These are phyloP conservation scores for Lathronympha strigana DNA, from an alignment of 2,888 invertebrate species.

Conservation along the genomic window DNA sequence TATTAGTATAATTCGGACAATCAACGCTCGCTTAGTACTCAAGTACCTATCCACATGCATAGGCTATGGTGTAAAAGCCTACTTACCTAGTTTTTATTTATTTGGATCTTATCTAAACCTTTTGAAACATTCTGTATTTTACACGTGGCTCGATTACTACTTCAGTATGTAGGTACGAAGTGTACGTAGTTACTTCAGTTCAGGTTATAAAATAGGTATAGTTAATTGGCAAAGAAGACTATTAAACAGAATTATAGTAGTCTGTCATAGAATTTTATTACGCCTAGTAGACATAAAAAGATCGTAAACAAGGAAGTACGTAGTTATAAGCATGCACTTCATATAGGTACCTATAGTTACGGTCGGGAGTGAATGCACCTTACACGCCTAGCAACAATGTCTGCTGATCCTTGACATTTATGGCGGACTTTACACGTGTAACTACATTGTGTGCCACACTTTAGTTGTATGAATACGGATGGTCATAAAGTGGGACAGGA, in stretches of 20 bases:
- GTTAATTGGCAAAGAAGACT: slow-evolving; percentile 22
- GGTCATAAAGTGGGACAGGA: background rate
- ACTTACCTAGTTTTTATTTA: background rate
- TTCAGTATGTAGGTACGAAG: background rate
- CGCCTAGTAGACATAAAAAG: slow-evolving; percentile 31
- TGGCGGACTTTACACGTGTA: slow-evolving; percentile 36
- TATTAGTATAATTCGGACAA: too few relatives aligned
- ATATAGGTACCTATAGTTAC: slow-evolving; percentile 7
- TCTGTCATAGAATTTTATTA: slow-evolving; percentile 17
- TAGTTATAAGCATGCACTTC: slow-evolving; percentile 26
- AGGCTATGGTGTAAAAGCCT: too few relatives aligned
- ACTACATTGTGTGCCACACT: slow-evolving; percentile 17
- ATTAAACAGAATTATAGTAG: slow-evolving; percentile 29
- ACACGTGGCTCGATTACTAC: slow-evolving; percentile 10
- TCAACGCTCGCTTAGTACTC: too few relatives aligned
- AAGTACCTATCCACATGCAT: too few relatives aligned
- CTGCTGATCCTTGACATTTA: slow-evolving; percentile 42
- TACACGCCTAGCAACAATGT: slow-evolving; percentile 43
- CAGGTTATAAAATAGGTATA: slow-evolving; percentile 31
- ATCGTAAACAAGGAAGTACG: slow-evolving; percentile 41
- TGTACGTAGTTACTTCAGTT: background rate
- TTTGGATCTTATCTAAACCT: background rate
- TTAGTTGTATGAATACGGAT: slow-evolving; percentile 5
- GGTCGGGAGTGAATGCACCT: slow-evolving; percentile 43
- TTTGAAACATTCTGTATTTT: background rate